phyloP scores from a whole-genome alignment of 2,797 vertebrate species.

The Leucoraja ocellata region DNA sequence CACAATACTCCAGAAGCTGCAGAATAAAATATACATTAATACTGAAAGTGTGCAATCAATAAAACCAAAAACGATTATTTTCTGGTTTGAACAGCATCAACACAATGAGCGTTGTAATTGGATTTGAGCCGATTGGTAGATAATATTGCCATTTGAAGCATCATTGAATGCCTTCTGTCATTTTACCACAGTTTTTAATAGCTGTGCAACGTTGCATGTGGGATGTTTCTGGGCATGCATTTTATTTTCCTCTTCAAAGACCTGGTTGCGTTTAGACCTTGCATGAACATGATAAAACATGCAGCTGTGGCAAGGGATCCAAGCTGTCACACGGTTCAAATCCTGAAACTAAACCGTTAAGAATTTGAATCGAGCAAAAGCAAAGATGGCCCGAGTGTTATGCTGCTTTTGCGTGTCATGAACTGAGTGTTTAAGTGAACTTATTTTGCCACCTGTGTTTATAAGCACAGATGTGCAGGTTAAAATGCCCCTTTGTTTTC shows the following conservation, averaged over 20 bases:
- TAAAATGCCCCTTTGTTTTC: constrained; percentile 20
- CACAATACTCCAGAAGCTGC: not conserved
- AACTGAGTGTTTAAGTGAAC: not conserved
- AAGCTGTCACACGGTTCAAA: not conserved
- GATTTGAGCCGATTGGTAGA: not conserved
- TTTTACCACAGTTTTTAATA: not conserved
- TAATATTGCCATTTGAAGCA: not conserved
- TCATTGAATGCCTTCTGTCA: no score
- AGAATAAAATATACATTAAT: not conserved
- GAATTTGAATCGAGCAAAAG: not conserved
- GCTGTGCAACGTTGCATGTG: not conserved
- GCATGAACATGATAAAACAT: constrained; percentile 26
- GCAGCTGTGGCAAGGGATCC: constrained; percentile 14
- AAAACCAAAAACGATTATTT: no score
- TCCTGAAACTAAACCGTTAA: constrained; percentile 32
- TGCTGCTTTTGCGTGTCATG: not conserved
- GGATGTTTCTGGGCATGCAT: not conserved
- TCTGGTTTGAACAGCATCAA: not conserved
- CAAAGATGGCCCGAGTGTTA: no score
- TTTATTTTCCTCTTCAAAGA: not conserved
- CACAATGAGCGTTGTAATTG: not conserved
- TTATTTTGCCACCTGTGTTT: constrained; percentile 7
- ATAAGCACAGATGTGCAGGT: not conserved
- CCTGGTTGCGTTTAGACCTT: constrained; percentile 12
- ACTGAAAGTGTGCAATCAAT: no score